Percentiles rank a stretch among this genome's conserved stretches.
These are phyloP conservation scores for Allygus modestus DNA, from an alignment of 2,888 invertebrate species.

Conservation along the genomic window DNA sequence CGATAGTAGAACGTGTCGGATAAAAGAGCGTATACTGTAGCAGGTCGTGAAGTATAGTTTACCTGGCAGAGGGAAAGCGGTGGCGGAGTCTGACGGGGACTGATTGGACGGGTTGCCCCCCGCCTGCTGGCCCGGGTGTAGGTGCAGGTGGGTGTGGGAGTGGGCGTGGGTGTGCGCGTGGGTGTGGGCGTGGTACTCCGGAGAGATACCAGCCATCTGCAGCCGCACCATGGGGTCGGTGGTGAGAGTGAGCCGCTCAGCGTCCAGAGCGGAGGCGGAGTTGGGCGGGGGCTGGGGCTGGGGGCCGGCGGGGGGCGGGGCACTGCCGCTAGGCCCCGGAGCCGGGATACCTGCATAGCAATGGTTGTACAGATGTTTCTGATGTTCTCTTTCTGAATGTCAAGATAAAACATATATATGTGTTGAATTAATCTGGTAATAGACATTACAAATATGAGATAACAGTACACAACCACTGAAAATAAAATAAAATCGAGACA, in stretches of 20 bases:
- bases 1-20: no score
- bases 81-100: slow-evolving; percentile 78
- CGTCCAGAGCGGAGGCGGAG: slow-evolving; percentile 77
- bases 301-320: slow-evolving; percentile 63
- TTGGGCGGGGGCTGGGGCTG: slow-evolving; percentile 74
- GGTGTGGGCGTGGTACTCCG: slow-evolving; percentile 94
- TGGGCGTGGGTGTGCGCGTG: slow-evolving; percentile 95
- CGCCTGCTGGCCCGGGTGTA: slow-evolving; percentile 85
- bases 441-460: no score
- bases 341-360: slow-evolving; percentile 74
- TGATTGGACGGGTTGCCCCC: slow-evolving; percentile 79
- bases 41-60: no score
- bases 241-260: slow-evolving; percentile 89
- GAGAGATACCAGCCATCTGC: slow-evolving; percentile 94
- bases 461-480: no score
- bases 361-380: slow-evolving; percentile 13
- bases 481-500: no score
- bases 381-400: slow-evolving; percentile 23
- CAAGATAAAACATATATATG: background rate
- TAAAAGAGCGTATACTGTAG: no score
- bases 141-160: slow-evolving; percentile 90
- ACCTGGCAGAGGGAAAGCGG: slow-evolving; percentile 76
- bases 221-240: slow-evolving; percentile 95
- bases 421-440: background rate
- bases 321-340: slow-evolving; percentile 72